These are phyloP conservation scores for Tinea pellionella DNA, from an alignment of 2,888 invertebrate species.

Conservation along the genomic window DNA sequence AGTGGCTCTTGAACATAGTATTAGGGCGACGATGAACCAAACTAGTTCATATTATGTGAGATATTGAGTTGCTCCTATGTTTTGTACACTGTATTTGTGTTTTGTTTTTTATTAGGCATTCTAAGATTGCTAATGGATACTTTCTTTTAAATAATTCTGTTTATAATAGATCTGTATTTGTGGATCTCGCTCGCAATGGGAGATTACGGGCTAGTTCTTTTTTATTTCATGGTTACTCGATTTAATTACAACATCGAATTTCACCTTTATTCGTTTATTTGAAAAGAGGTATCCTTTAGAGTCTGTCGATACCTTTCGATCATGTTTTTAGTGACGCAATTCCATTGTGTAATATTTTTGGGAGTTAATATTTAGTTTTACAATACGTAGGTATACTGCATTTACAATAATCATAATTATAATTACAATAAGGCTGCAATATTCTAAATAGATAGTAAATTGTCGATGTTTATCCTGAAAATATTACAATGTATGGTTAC, in stretches of 20 bases:
- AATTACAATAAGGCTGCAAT: not conserved
- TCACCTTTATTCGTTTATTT: not conserved
- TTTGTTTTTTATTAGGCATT: not conserved
- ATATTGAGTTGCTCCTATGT: not conserved
- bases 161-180: not conserved
- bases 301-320: conserved; percentile 6
- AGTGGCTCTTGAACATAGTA: conserved; percentile 17
- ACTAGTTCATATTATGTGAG: conserved; percentile 6
- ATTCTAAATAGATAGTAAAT: not conserved
- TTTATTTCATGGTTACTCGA: not conserved
- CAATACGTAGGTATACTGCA: not conserved
- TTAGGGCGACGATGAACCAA: conserved; percentile 9
- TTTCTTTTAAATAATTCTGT: not conserved
- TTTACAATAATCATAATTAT: not conserved
- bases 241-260: not conserved
- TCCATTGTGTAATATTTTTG: not conserved
- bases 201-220: not conserved
- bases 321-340: not conserved
- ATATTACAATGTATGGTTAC: not conserved
- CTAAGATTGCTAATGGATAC: not conserved
- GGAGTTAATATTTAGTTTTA: not conserved
- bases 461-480: not conserved
- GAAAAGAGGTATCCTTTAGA: not conserved
- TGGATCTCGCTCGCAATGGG: not conserved
- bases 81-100: not conserved